phyloP scores from a whole-genome alignment of 2,797 vertebrate genomes.

The Toxotes lorentzi region DNA sequence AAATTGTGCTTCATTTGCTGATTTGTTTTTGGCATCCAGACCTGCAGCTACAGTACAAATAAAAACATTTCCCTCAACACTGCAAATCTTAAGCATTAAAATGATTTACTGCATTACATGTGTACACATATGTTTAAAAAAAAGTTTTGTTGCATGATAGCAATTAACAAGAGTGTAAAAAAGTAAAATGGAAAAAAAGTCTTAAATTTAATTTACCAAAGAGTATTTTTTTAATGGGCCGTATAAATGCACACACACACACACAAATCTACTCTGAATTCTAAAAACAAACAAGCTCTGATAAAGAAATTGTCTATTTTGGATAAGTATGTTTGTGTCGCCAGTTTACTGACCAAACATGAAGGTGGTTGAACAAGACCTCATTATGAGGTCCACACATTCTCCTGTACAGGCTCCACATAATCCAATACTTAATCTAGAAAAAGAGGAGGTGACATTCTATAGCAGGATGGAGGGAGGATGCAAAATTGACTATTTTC shows the following conservation, averaged over 20 bases:
- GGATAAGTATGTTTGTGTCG: not conserved
- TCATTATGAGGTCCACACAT: slow-evolving; percentile 20
- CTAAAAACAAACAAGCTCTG: not conserved
- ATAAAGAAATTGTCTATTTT: not conserved
- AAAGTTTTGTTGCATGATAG: not conserved
- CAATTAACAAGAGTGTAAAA: not conserved
- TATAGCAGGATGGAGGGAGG: slow-evolving; percentile 1
- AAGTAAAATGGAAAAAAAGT: not conserved
- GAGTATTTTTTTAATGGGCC: not conserved
- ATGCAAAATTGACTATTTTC: not conserved
- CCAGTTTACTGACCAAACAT: not conserved
- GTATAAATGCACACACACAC: not conserved
- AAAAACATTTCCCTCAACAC: too few relatives aligned
- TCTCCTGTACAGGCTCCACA: slow-evolving; percentile 7
- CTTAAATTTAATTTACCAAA: not conserved
- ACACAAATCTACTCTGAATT: not conserved
- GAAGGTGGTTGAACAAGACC: not conserved
- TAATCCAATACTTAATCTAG: slow-evolving; percentile 23
- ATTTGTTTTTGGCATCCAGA: slow-evolving; percentile 11
- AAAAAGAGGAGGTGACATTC: slow-evolving; percentile 18
- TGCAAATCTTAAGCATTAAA: too few relatives aligned
- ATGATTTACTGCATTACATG: too few relatives aligned
- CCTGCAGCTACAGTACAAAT: not conserved
- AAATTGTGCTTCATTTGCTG: not conserved
- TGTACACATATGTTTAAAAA: not conserved